Conservation (phyloP, 1,140 invertebrate genomes). For the Dinothrombium tinctorium region DNA sequence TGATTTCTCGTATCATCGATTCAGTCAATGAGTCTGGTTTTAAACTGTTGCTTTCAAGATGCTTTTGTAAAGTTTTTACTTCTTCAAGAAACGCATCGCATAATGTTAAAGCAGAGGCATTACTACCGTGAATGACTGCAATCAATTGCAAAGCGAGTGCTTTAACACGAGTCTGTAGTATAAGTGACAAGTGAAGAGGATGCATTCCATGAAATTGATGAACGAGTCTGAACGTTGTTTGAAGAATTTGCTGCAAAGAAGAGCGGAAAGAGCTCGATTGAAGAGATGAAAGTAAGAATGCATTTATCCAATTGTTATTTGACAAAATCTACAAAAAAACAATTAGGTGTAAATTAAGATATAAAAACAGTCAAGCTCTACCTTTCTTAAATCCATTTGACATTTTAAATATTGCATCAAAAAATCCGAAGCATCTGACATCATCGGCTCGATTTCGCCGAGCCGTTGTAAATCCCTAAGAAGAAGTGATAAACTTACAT, state of each 20-base stretch:
- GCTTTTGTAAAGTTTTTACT: slow-evolving; percentile 26
- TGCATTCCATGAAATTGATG: slow-evolving; percentile 56
- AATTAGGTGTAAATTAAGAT: slow-evolving; percentile 2
- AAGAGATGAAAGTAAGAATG: slow-evolving; percentile 12
- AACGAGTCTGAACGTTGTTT: slow-evolving; percentile 47
- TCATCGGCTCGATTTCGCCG: slow-evolving; percentile 55
- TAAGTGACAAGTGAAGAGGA: slow-evolving; percentile 41
- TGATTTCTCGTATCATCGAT: slow-evolving; percentile 47
- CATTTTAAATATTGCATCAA: slow-evolving; percentile 47
- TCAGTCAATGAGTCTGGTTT: slow-evolving; percentile 49
- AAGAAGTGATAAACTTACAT: background rate
- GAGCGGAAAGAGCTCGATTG: slow-evolving; percentile 13
- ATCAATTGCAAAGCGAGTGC: slow-evolving; percentile 58
- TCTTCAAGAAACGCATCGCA: slow-evolving; percentile 36
- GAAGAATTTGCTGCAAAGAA: slow-evolving; percentile 13
- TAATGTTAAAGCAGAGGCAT: slow-evolving; percentile 32
- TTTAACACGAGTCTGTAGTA: slow-evolving; percentile 58
- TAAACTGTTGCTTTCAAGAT: slow-evolving; percentile 25
- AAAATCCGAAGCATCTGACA: slow-evolving; percentile 62
- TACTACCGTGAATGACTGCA: slow-evolving; percentile 36
- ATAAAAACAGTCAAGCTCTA: slow-evolving; percentile 13
- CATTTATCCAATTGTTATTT: slow-evolving; percentile 17
- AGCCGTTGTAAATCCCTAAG: slow-evolving; percentile 28
- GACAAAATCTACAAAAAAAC: slow-evolving; percentile 14
- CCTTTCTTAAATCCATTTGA: slow-evolving; percentile 23